phyloP scores from a whole-genome alignment of 2,888 invertebrate species.

The Rapana venosa region DNA sequence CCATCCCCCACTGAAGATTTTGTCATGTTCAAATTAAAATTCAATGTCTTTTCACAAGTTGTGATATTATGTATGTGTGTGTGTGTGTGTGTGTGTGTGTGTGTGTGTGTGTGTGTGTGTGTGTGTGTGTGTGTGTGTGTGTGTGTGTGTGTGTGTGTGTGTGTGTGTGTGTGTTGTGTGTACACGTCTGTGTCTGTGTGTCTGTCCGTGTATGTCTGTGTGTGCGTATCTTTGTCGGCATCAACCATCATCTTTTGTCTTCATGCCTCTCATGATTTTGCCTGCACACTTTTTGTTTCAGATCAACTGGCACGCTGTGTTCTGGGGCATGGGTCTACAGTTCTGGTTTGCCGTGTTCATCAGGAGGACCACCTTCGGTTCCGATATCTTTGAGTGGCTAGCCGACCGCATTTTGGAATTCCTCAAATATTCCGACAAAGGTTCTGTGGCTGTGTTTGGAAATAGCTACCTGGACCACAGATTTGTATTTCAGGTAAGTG shows the following conservation, averaged over 20 bases:
- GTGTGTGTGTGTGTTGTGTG: too few species aligned
- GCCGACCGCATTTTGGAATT: conserved; percentile 86
- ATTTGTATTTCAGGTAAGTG: conserved; percentile 54
- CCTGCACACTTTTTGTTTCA: conserved; percentile 48
- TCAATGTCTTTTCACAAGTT: too few species aligned
- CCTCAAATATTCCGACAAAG: conserved; percentile 87
- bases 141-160: not conserved
- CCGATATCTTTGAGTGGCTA: conserved; percentile 85
- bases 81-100: not conserved
- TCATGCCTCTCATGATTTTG: not conserved
- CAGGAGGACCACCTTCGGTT: conserved; percentile 69
- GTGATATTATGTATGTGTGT: too few species aligned
- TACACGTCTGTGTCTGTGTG: not conserved
- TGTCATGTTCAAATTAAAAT: too few species aligned
- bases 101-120: not conserved
- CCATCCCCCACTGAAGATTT: too few species aligned
- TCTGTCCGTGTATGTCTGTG: not conserved
- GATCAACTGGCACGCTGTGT: conserved; percentile 86
- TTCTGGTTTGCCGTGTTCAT: conserved; percentile 82
- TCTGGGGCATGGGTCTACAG: conserved; percentile 89
- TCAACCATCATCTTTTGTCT: not conserved
- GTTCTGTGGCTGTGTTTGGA: conserved; percentile 92
- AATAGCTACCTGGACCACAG: conserved; percentile 51
- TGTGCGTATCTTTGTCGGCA: not conserved
- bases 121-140: too few species aligned